Evolutionary conservation across 2,113 vertebrate genomes (phyloP).

Genomic region (Chionis minor): DNA sequence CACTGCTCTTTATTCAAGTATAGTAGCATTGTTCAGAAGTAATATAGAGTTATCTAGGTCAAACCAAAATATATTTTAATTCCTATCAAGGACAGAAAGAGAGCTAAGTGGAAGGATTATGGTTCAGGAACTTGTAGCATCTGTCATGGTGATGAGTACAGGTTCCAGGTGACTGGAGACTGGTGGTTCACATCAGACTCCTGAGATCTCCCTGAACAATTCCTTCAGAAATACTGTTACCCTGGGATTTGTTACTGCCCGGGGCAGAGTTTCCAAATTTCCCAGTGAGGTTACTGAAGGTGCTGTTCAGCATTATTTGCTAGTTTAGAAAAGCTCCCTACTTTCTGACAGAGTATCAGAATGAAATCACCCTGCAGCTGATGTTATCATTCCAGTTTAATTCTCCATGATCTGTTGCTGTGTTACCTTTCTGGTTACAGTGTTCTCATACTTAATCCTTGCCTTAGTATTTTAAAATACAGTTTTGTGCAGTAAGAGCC

Average conservation of each 20-base stretch:
- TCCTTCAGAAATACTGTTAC: not conserved
- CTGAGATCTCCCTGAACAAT: not conserved
- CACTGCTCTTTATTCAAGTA: not conserved
- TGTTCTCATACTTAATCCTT: not conserved
- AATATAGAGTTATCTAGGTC: not conserved
- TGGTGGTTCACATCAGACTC: not conserved
- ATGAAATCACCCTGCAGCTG: not conserved
- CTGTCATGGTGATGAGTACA: not conserved
- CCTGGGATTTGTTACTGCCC: not conserved
- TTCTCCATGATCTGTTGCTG: not conserved
- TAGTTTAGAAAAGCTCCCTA: not conserved
- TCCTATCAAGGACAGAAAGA: not conserved
- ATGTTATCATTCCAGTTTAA: not conserved
- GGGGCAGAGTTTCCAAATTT: not conserved
- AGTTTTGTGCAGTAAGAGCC: not conserved
- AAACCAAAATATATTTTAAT: not conserved
- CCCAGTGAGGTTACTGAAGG: not conserved
- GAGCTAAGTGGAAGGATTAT: not conserved
- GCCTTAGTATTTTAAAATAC: not conserved
- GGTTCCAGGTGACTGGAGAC: not conserved
- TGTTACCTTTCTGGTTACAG: not conserved
- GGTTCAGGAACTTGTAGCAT: not conserved
- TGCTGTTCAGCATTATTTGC: not conserved
- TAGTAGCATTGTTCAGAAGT: not conserved
- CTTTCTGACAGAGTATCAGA: not conserved